Evolutionary conservation across 2,113 vertebrate genomes (phyloP).

Genomic region (Rhadina sibilatrix): DNA sequence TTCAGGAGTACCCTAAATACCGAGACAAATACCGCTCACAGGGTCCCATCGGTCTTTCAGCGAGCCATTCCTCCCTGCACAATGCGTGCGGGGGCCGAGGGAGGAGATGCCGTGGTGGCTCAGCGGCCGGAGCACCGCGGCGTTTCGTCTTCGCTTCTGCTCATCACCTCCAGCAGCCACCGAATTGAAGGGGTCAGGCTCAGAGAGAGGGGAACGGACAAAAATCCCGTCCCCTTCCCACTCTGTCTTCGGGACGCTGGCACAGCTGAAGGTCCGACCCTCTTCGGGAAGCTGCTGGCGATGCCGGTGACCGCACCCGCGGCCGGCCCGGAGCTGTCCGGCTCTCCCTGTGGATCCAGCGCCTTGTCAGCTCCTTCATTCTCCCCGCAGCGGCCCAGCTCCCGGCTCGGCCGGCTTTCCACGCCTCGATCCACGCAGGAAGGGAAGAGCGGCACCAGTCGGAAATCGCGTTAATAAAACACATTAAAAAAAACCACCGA

Average conservation of each 20-base stretch:
- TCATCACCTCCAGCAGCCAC: background rate
- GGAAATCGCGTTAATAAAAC: background rate
- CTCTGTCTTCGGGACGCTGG: background rate
- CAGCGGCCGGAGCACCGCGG: background rate
- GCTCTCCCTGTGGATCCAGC: background rate
- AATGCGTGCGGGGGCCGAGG: background rate
- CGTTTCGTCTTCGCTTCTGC: background rate
- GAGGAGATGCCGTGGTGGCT: background rate
- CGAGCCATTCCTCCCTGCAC: background rate
- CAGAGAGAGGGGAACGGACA: background rate
- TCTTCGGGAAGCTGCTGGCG: background rate
- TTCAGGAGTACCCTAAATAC: background rate
- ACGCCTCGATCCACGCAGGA: background rate
- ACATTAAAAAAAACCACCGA: background rate
- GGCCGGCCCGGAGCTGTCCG: background rate
- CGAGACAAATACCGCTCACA: background rate
- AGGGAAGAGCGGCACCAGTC: background rate
- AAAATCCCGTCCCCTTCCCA: background rate
- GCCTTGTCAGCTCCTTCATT: background rate
- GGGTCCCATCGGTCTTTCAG: background rate
- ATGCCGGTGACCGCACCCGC: background rate
- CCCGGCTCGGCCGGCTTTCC: background rate
- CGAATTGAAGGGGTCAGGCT: background rate
- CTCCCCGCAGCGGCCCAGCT: no score
- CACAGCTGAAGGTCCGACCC: background rate